A percentile compares a stretch with the other conserved stretches of the same genome.
These are phyloP conservation scores for Phymorhynchus buccinoides DNA, from an alignment of 1,140 invertebrate species.

Conservation along the genomic window DNA sequence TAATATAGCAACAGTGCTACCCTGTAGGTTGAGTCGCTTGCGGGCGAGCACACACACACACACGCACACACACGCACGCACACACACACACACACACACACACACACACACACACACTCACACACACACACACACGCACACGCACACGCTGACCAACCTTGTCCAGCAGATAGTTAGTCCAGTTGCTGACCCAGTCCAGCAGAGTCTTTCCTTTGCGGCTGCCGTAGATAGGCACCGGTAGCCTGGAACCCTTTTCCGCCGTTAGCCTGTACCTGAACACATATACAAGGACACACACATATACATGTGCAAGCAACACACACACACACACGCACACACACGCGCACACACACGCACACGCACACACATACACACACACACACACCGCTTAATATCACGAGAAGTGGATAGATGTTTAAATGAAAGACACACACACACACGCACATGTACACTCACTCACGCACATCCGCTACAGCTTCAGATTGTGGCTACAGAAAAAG, in stretches of 20 bases:
- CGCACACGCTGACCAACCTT: constrained; percentile 59
- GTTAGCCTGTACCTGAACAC: constrained; percentile 63
- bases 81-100: background rate
- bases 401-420: no score
- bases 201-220: constrained; percentile 71
- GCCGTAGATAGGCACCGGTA: constrained; percentile 71
- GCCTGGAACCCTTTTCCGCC: constrained; percentile 53
- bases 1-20: background rate
- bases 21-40: no score
- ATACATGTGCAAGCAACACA: no score
- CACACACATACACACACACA: no score
- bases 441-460: no score
- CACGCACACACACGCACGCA: constrained; percentile 29
- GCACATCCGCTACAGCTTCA: no score
- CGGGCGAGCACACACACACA: constrained; percentile 35
- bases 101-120: background rate
- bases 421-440: no score
- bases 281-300: no score
- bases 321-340: no score
- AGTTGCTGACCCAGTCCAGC: constrained; percentile 74
- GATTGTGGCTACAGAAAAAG: no score
- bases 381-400: no score
- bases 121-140: background rate
- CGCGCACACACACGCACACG: no score
- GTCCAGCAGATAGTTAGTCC: constrained; percentile 72